Percentiles rank a stretch among this genome's conserved stretches.
These are phyloP conservation scores for Nematopogon swammerdamellus DNA, from an alignment of 2,888 invertebrate genomes.

Conservation along the genomic window DNA sequence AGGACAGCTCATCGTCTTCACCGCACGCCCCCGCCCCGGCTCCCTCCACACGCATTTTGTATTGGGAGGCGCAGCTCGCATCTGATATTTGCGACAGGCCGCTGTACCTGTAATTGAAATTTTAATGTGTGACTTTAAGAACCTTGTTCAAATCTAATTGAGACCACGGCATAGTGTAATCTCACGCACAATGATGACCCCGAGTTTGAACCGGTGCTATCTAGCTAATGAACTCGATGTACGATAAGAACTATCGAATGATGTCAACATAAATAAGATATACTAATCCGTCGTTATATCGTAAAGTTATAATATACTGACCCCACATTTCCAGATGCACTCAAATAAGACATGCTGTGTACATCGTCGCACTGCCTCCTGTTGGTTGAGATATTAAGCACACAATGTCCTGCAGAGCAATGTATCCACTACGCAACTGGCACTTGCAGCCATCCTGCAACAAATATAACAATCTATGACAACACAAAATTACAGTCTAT, in stretches of 20 bases:
- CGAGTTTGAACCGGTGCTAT: too few species aligned
- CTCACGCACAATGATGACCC: neutral
- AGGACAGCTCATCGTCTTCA: conserved; percentile 42
- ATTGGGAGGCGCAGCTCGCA: conserved; percentile 48
- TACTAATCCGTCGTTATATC: too few species aligned
- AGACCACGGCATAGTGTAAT: neutral
- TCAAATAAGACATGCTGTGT: conserved; percentile 53
- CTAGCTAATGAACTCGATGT: too few species aligned
- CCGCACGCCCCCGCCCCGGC: conserved; percentile 38
- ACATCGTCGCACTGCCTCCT: conserved; percentile 30
- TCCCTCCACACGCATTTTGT: conserved; percentile 48
- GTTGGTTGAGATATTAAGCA: conserved; percentile 9
- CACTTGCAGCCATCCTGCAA: conserved; percentile 8
- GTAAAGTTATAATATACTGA: conserved; percentile 18
- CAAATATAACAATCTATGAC: too few species aligned
- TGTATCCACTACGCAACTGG: conserved; percentile 1
- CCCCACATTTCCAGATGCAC: conserved; percentile 54
- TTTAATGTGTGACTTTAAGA: too few species aligned
- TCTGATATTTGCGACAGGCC: conserved; percentile 53
- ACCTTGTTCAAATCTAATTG: neutral
- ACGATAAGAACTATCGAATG: too few species aligned
- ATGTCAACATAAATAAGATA: too few species aligned
- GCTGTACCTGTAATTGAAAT: conserved; percentile 35
- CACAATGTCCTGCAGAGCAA: conserved; percentile 2
- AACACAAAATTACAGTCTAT: too few species aligned